Evolutionary conservation across 1,140 invertebrate genomes (phyloP), one percentile per base, ranked within the genome.

Genomic region (Lucilia sericata): DNA sequence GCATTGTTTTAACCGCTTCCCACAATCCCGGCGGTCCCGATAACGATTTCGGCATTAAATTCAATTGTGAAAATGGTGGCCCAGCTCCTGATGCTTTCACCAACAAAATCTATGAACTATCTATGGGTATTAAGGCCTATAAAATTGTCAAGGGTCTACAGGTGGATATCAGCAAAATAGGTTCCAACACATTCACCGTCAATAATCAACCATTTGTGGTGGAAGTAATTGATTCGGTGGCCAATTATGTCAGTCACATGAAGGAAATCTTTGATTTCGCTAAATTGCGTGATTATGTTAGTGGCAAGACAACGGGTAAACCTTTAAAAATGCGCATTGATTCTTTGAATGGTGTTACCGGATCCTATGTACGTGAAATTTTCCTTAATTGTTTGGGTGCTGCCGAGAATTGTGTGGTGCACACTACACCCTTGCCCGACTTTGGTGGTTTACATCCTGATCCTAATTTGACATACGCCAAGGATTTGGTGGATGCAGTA

Each of bases 41-140:
- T 90, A 96, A 96, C 86, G 99, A 99, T 92, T 99, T 99, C 92
- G 99, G 99, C 60, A 99, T 99, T 87, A 99, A 99, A 92, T 99
- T 97, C 90, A 99, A 99, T 91, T 97, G 95, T 86, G 93, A 95
- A 81, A 99, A 99, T 92, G 99, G 99, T 86, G 99, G 97, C 2
- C 98, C 99, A 21, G 98, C 98, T 12, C 98, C 98, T 0, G 98
- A 99, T 91, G 91, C 92, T 75, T 95, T 98, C 21, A 99, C 98
- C 1, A 95, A 99, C 88, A 93, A 95, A 84, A 99, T 99, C 86
- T 98, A 96, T 90, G 93, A 96, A 82, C 92, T 97, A 0, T 96
- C 96, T 4, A 97, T 94, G 84, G 93, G 91, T 78, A 96, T 99
- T 13, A 94, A 92, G 42, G 91, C 95, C 85, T 99, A 99, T 90